Conservation (phyloP, 1,140 invertebrate genomes). For the Papilio helenus region DNA sequence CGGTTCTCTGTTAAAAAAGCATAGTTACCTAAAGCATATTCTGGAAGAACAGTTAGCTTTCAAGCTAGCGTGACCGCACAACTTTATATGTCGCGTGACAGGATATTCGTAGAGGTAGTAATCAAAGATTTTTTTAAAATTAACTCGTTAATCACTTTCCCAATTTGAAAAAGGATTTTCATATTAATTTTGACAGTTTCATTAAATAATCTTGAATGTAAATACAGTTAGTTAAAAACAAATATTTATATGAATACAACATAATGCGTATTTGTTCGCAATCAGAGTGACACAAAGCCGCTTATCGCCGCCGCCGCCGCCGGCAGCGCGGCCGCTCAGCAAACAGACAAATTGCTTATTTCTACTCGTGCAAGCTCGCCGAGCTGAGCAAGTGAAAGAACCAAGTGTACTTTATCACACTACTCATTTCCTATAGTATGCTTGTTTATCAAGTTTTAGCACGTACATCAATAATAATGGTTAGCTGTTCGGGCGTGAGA, state of each 20-base stretch:
- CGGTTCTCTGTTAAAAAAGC: too few relatives aligned
- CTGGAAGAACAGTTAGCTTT: too few relatives aligned
- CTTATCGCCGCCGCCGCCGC: not conserved
- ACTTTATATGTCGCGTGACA: too few relatives aligned
- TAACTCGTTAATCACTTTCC: not conserved
- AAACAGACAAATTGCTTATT: not conserved
- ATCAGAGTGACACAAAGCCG: constrained; percentile 1
- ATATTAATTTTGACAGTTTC: not conserved
- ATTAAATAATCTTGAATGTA: not conserved
- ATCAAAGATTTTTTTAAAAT: not conserved
- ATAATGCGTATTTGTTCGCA: constrained; percentile 11
- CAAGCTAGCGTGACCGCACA: too few relatives aligned
- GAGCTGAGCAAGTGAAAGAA: not conserved
- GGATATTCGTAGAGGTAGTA: not conserved
- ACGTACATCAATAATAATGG: not conserved
- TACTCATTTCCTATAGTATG: not conserved
- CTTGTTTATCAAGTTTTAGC: not conserved
- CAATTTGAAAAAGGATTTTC: not conserved
- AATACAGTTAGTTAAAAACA: not conserved
- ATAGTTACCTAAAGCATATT: too few relatives aligned
- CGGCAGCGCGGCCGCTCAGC: not conserved
- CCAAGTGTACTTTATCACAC: not conserved
- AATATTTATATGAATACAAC: not conserved
- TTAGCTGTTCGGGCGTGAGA: too few relatives aligned
- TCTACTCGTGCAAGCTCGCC: not conserved